Evolutionary conservation across 2,888 invertebrate species (phyloP), one percentile per base, ranked within the genome.

Genomic region (Lypha dubia): DNA sequence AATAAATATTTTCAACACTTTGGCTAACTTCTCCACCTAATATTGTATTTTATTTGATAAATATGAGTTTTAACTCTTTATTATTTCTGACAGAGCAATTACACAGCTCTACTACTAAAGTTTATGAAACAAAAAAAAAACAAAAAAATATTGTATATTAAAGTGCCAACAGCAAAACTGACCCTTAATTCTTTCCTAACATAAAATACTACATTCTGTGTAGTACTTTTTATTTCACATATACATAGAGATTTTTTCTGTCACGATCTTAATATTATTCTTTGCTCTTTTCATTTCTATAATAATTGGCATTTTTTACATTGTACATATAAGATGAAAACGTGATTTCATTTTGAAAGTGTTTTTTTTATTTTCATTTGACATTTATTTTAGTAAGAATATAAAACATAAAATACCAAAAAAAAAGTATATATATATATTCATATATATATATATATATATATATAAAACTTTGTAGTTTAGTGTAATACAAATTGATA

Each of bases 271-370:
- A 62, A 53, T 68, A 68, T 81, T 80, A 51, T 79, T 73, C 51
- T 67, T 46, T 58, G 11, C 22, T 71, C 56, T 68, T 70, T 35
- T 56, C 11, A 49, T 60, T 67, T 53, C n/a, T 75, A 70, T 51
- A 79, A 63, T 83, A 83, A 79, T 83, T 83, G 83, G 74, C 56
- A 71, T 75, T 74, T 83, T 71, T 56, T 51, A 32, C 51, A 79
- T 70, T 75, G 70, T 79, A 41, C 49, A 79, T 79, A 70, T 75
- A 35, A 83, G 83, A 41, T 49, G n/a, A 75, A 71, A 70, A 83
- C 83, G 83, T 83, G 83, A 83, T 83, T 83, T 79, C 74, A 79
- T 83, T 83, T 75, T 46, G 51, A 44, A 75, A 83, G 74, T 79
- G 68, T 49, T 75, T 4, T 49, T 75, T 4, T 28, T 44, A 46